Conservation (phyloP, 2,113 vertebrate species). For the Rhombomys opimus region DNA sequence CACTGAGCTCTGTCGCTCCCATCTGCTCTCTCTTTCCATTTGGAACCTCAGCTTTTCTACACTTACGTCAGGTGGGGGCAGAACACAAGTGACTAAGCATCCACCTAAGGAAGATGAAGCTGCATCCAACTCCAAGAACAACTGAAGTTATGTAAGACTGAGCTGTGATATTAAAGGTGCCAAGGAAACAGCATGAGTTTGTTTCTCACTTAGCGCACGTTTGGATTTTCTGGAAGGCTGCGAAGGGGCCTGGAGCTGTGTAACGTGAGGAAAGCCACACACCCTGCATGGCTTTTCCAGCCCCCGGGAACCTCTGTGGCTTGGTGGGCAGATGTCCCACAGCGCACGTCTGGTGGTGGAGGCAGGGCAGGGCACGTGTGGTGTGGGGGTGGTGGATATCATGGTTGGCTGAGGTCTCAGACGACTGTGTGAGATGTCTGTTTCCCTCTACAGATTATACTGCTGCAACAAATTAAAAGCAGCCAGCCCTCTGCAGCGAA, state of each 20-base stretch:
- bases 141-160: background rate
- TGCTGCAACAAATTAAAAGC: slow-evolving; percentile 20
- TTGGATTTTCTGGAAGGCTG: background rate
- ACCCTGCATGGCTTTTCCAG: background rate
- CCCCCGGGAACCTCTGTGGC: slow-evolving; percentile 55
- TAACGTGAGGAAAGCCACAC: slow-evolving; percentile 2
- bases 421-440: background rate
- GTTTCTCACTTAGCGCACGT: background rate
- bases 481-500: background rate
- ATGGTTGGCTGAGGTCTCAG: slow-evolving; percentile 6
- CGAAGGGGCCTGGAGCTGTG: slow-evolving; percentile 50
- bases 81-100: slow-evolving; percentile 7
- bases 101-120: background rate
- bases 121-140: slow-evolving; percentile 27
- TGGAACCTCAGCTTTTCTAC: background rate
- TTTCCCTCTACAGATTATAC: slow-evolving; percentile 25
- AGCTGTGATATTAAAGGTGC: background rate
- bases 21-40: no score
- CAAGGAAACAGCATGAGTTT: background rate
- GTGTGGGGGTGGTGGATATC: background rate
- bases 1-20: background rate
- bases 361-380: background rate
- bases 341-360: slow-evolving; percentile 42
- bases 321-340: slow-evolving; percentile 72
- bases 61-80: background rate